Percentiles rank a stretch among this genome's conserved stretches.
Conservation (phyloP, 1,140 invertebrate genomes). For the Drosophila arizonae region DNA sequence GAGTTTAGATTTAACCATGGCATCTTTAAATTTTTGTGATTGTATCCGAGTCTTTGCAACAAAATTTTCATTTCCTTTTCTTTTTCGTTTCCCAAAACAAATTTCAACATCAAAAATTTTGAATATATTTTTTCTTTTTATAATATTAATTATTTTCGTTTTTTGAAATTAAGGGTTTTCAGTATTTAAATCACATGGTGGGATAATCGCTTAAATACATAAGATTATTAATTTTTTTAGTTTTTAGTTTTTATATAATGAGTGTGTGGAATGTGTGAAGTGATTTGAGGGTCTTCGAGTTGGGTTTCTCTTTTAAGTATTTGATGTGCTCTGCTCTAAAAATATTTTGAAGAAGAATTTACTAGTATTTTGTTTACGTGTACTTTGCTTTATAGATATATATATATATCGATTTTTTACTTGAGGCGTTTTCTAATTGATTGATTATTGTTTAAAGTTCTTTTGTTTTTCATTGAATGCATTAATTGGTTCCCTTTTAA, state of each 20-base stretch:
- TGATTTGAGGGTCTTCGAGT: no score
- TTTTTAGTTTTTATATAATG: no score
- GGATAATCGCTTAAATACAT: slow-evolving; percentile 77
- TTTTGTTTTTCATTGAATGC: slow-evolving; percentile 41
- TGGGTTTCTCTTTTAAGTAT: background rate
- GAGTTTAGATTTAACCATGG: no score
- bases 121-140: no score
- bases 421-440: slow-evolving; percentile 67
- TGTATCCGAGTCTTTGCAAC: no score
- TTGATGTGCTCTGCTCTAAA: slow-evolving; percentile 33
- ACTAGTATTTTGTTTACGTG: slow-evolving; percentile 41
- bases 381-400: slow-evolving; percentile 20
- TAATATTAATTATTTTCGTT: no score
- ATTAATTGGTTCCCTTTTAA: slow-evolving; percentile 71
- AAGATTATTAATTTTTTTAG: slow-evolving; percentile 6
- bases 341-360: slow-evolving; percentile 34
- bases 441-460: slow-evolving; percentile 57
- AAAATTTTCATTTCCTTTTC: no score
- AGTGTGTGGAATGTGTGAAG: no score
- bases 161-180: background rate
- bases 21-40: no score
- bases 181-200: slow-evolving; percentile 69
- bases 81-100: no score
- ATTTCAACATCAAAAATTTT: no score
- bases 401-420: slow-evolving; percentile 39